Base-by-base conservation (phyloP, 1,140 invertebrate species). In the Drosophila bipectinata region DNA sequence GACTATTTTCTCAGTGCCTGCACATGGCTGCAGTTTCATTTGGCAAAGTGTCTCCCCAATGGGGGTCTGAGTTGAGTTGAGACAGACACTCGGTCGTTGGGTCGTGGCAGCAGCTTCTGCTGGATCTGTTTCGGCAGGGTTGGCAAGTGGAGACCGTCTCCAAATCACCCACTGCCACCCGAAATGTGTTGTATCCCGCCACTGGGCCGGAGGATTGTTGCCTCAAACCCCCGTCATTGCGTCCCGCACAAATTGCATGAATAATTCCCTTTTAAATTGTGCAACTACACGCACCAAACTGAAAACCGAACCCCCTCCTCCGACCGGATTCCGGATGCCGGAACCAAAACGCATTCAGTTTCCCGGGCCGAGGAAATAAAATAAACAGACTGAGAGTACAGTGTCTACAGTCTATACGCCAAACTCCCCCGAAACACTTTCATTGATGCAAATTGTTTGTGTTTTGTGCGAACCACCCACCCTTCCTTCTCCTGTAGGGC, bases 231-330 rank as follows among this genome's bases (percentile, higher is more conserved):
- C 24, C 47, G 34, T 7, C 44, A 58, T 28, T 10, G 32, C 49
- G 39, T 41, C 59, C 34, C 49, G 64, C 59, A 69, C 79, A 90
- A 90, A 90, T 90, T 90, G 87, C 81, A 90, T 90, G 87, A 90
- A 90, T 90, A 90, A 90, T 90, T 90, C 87, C 54, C 87, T 90
- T 90, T 90, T 69, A 85, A 90, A 85, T 90, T 90, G 75, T 77
- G 75, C 72, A 79, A 80, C 77, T 74, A 72, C 73, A 64, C 78
- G 59, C 55, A 72, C 52, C 57, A 56, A 26, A 75, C 55, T 14
- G 34, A 37, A 45, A 51, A 5, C 44, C 32, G 47, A 74, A 39
- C 14, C 24, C 15, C 41, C 41, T 8, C 30, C 26, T 34, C 10
- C 28, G 24, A 14, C 5, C 24, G 39, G 21, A 21, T 21, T 21